Evolutionary conservation across 2,888 invertebrate species (phyloP).

Genomic region (Limnephilus auricula): DNA sequence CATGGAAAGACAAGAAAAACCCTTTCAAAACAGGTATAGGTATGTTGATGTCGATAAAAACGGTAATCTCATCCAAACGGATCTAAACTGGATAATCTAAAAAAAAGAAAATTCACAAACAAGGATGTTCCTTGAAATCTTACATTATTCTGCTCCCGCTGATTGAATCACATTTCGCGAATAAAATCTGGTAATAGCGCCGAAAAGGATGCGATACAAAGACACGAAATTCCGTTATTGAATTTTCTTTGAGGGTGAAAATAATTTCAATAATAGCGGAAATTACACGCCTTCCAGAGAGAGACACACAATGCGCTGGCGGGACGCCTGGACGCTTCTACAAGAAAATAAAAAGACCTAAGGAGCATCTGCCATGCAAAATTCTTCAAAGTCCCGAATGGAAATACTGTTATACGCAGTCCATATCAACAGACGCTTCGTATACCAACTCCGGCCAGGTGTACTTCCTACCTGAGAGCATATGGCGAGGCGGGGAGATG

Average conservation of each 20-base stretch:
- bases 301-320: conserved; percentile 16
- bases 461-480: neutral
- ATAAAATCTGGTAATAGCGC: conserved; percentile 28
- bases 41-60: neutral
- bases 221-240: conserved; percentile 42
- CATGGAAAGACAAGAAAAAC: neutral
- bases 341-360: conserved; percentile 9
- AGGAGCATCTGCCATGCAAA: conserved; percentile 26
- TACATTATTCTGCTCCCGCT: conserved; percentile 16
- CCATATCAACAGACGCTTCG: neutral
- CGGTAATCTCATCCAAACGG: neutral
- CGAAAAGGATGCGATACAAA: conserved; percentile 37
- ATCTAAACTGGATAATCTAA: neutral
- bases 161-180: conserved; percentile 42
- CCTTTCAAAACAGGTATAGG: neutral
- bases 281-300: conserved; percentile 37
- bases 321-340: neutral
- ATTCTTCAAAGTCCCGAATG: conserved; percentile 16
- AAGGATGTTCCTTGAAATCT: neutral
- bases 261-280: conserved; percentile 43
- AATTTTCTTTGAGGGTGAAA: conserved; percentile 35
- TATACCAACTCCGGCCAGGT: neutral
- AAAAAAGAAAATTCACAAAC: neutral
- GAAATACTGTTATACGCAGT: neutral
- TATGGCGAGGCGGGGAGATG: neutral